phyloP scores from a whole-genome alignment of 2,888 invertebrate genomes.

The Trichogramma evanescens region DNA sequence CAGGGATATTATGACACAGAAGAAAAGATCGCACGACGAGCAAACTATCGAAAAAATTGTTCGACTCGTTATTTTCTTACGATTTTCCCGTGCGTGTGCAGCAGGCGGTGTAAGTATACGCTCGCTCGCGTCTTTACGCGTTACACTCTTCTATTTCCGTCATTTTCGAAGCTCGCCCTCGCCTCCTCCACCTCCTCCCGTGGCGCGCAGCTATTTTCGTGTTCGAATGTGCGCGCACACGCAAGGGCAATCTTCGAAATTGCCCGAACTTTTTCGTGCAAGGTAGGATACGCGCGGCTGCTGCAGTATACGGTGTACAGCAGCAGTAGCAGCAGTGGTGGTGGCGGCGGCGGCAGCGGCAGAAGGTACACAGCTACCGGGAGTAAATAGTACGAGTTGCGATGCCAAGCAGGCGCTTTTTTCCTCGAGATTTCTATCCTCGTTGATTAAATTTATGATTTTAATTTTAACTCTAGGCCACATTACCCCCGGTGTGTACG shows the following conservation, averaged over 20 bases:
- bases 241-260: constrained; percentile 21
- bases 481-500: too few relatives aligned
- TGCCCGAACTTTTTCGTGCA: background rate
- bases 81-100: too few relatives aligned
- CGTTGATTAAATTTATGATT: constrained; percentile 20
- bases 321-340: background rate
- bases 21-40: too few relatives aligned
- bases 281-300: background rate
- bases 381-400: background rate
- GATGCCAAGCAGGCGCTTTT: background rate
- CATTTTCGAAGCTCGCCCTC: too few relatives aligned
- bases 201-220: background rate
- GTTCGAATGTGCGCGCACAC: background rate
- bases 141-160: too few relatives aligned
- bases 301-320: background rate
- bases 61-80: too few relatives aligned
- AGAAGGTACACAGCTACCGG: background rate
- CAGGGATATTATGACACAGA: too few relatives aligned
- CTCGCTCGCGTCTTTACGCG: too few relatives aligned
- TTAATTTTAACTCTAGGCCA: constrained; percentile 16
- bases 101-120: too few relatives aligned
- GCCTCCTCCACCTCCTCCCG: background rate
- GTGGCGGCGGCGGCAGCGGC: background rate
- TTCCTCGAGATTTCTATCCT: background rate
- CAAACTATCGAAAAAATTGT: too few relatives aligned